Base-by-base conservation (phyloP, 2,797 vertebrate genomes). In the Lophotriccus pileatus region DNA sequence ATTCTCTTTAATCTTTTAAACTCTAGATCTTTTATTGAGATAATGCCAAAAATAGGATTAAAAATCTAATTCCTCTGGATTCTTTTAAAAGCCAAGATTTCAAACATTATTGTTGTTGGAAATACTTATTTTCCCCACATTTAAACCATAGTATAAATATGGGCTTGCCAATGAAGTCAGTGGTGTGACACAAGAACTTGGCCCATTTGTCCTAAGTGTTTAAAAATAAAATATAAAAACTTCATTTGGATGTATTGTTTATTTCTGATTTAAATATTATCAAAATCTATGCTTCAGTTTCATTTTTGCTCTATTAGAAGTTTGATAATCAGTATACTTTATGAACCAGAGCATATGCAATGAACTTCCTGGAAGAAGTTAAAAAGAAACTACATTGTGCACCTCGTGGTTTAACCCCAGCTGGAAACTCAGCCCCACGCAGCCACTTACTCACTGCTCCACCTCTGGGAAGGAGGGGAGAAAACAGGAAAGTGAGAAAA, bases 1-100 rank as follows among this genome's bases (percentile, higher is more conserved):
- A 70, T 66, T 87, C 52, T 27, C 25, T 76, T 89, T 84, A 93
- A 68, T 90, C 80, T 85, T 89, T 89, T 66, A 80, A 79, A 92
- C 5, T 70, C 21, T 34, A n/a, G 10, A 62, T 62, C 4, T 91
- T 85, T 85, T 85, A 56, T 52, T 74, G 76, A 86, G 49, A 88
- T 68, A 81, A 72, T 73, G 18, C 13, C 62, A 92, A 81, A 92
- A 84, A 78, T n/a, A 44, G 7, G 69, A 91, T 80, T 84, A 52
- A 88, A 91, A 77, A 78, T 72, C 41, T 78, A 81, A 84, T 58
- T 92, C 58, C 37, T 62, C 56, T 87, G 7, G 15, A 34, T 60
- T 11, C 37, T 69, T 92, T 78, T 72, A 89, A 87, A 92, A 94
- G 5, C 19, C 27, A 75, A 72, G 25, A 2, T 36, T 78, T 44